Evolutionary conservation across 2,113 vertebrate genomes (phyloP).

Genomic region (Origma solitaria): DNA sequence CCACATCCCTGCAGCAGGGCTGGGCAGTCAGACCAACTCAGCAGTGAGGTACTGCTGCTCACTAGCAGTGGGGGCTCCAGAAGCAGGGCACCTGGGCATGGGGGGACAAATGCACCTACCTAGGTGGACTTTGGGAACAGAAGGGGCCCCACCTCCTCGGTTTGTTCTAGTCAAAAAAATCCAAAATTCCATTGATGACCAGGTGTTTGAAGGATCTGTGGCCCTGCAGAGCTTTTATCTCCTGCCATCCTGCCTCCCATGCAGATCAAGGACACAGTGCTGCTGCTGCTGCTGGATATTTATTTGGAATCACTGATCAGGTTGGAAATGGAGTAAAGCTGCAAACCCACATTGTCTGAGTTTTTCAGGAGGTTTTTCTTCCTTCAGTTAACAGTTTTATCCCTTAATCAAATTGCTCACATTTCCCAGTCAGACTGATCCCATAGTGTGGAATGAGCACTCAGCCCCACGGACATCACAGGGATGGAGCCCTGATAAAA

Average conservation of each 20-base stretch:
- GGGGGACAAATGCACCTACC: not conserved
- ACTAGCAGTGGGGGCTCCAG: not conserved
- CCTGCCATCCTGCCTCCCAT: not conserved
- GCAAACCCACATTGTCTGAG: not conserved
- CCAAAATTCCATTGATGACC: not conserved
- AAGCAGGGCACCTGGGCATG: not conserved
- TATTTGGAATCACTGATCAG: constrained; percentile 6
- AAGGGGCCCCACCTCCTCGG: not conserved
- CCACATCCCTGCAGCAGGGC: not conserved
- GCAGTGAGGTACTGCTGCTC: not conserved
- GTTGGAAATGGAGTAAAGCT: not conserved
- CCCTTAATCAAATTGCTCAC: not conserved
- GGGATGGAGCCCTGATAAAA: not conserved
- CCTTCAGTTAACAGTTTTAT: not conserved
- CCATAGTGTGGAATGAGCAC: rapidly evolving
- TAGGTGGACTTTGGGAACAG: not conserved
- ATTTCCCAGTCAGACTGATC: not conserved
- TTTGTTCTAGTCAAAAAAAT: not conserved
- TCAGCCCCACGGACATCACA: not conserved
- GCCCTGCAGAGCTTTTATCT: not conserved
- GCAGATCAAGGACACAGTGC: not conserved
- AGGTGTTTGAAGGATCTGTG: not conserved
- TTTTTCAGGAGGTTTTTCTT: not conserved
- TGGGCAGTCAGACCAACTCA: not conserved
- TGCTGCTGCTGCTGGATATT: not conserved